A percentile compares a stretch with the other conserved stretches of the same genome.
These are phyloP conservation scores for Acleris holmiana DNA, from an alignment of 2,888 invertebrate genomes.

Conservation along the genomic window DNA sequence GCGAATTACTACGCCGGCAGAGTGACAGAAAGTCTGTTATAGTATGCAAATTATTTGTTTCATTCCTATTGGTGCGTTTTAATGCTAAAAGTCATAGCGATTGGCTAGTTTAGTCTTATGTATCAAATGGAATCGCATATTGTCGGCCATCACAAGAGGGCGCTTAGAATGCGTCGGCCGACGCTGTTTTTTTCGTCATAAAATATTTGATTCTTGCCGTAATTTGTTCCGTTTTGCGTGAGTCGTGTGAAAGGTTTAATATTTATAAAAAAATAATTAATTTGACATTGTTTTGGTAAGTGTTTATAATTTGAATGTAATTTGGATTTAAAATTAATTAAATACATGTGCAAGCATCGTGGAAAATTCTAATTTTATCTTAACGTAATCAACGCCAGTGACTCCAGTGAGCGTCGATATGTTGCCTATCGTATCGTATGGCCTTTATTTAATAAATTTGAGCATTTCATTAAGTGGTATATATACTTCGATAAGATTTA, in stretches of 20 bases:
- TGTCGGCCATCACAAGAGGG: constrained; percentile 69
- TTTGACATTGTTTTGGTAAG: constrained; percentile 75
- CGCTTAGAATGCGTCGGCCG: constrained; percentile 62
- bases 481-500: background rate
- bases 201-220: constrained; percentile 68
- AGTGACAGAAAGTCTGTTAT: constrained; percentile 62
- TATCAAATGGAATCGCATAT: constrained; percentile 55
- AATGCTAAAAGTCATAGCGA: constrained; percentile 28
- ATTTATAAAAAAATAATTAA: constrained; percentile 62
- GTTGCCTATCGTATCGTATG: constrained; percentile 30
- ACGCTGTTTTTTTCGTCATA: constrained; percentile 71
- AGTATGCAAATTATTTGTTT: constrained; percentile 42
- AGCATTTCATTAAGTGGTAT: background rate
- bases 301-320: constrained; percentile 50
- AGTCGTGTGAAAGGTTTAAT: constrained; percentile 61
- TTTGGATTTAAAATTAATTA: constrained; percentile 30
- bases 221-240: constrained; percentile 74
- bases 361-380: constrained; percentile 35
- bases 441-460: constrained; percentile 14
- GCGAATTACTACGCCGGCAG: constrained; percentile 52
- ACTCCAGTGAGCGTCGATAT: constrained; percentile 52
- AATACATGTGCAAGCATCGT: constrained; percentile 19
- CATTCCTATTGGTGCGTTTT: no score
- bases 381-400: constrained; percentile 44
- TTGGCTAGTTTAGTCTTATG: constrained; percentile 42